Conservation (phyloP, 2,113 vertebrate species). For the Pan troglodytes region NHGRI_mPanTro3-v2.1_pri NC_072409.2:44543001-44543500, state of each 20-base stretch:
- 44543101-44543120: neutral
- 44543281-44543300: neutral
- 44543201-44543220: neutral
- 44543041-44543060: neutral
- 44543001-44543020: neutral
- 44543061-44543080: neutral
- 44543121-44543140: neutral
- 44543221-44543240: neutral
- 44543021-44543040: neutral
- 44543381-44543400: no score
- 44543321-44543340: neutral
- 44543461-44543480: neutral
- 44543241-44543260: neutral
- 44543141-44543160: neutral
- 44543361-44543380: neutral
- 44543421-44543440: neutral
- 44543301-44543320: neutral
- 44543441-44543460: neutral
- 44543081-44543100: neutral
- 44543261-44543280: neutral
- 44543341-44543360: neutral
- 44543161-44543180: neutral
- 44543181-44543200: neutral
- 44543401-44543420: neutral
- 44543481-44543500: neutral